phyloP scores from a whole-genome alignment of 2,888 invertebrate species.

The Scaptomyza caliginosa region DNA sequence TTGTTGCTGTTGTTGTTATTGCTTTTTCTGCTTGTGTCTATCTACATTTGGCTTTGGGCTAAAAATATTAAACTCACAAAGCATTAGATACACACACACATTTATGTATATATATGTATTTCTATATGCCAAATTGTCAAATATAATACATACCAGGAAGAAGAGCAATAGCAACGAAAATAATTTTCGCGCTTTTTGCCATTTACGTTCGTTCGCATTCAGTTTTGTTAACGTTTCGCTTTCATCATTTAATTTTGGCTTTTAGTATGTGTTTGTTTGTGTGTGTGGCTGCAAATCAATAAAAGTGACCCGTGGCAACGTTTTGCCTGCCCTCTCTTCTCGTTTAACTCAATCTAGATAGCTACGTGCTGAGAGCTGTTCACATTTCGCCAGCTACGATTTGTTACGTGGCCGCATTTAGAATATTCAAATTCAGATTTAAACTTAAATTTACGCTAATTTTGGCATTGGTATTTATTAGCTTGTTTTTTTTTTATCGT shows the following conservation, averaged over 20 bases:
- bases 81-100: constrained; percentile 48
- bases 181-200: constrained; percentile 67
- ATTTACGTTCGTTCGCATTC: constrained; percentile 41
- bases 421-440: constrained; percentile 52
- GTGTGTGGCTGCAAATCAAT: constrained; percentile 47
- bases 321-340: not conserved
- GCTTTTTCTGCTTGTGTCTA: constrained; percentile 42
- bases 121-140: constrained; percentile 61
- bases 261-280: not conserved
- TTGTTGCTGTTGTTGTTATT: constrained; percentile 13
- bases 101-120: constrained; percentile 10
- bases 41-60: constrained; percentile 68
- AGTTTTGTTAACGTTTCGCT: constrained; percentile 49
- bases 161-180: constrained; percentile 54
- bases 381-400: constrained; percentile 25
- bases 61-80: constrained; percentile 74
- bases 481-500: constrained; percentile 24
- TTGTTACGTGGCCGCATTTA: constrained; percentile 53
- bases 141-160: constrained; percentile 42
- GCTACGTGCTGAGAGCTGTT: constrained; percentile 30
- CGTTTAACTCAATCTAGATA: not conserved
- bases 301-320: constrained; percentile 45
- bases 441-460: constrained; percentile 46
- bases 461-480: constrained; percentile 61
- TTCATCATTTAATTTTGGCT: constrained; percentile 69